Evolutionary conservation across 35 echinoderm and acorn worm genomes (phyloP).

Genomic region (Apostichopus japonicus): DNA sequence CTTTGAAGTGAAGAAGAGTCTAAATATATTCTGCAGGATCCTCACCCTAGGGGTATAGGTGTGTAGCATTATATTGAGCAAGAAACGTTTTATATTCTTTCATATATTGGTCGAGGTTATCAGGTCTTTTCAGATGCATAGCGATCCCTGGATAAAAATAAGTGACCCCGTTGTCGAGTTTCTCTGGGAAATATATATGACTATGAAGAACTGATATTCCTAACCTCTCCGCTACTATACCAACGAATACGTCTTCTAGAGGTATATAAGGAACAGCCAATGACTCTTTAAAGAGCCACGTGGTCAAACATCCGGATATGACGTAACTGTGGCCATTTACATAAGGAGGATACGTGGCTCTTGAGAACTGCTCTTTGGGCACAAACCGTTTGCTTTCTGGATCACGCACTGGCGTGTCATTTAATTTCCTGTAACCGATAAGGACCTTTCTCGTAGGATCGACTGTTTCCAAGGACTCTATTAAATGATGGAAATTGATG

Average conservation of each 20-base stretch:
- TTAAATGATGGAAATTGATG: constrained; percentile 34
- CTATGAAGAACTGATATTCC: neutral
- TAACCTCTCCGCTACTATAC: neutral
- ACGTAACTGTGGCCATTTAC: neutral
- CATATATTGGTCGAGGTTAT: too few species aligned
- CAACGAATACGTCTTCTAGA: constrained; percentile 8
- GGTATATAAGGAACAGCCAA: neutral
- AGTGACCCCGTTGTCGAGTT: neutral
- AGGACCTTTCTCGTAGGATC: neutral
- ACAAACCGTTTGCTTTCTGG: neutral
- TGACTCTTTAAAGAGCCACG: neutral
- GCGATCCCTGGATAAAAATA: too few species aligned
- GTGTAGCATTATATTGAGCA: too few species aligned
- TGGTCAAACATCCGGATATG: neutral
- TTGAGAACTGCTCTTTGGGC: neutral
- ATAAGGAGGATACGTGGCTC: neutral
- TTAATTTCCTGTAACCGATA: neutral
- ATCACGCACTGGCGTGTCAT: neutral
- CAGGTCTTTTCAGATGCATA: too few species aligned
- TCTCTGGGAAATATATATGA: neutral
- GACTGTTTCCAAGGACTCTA: neutral
- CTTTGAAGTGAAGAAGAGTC: too few species aligned
- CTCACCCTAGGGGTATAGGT: too few species aligned
- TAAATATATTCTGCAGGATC: too few species aligned
- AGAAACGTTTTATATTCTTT: too few species aligned